phyloP scores from a whole-genome alignment of 2,797 vertebrate species.

The Acanthurus leucopareius region DNA sequence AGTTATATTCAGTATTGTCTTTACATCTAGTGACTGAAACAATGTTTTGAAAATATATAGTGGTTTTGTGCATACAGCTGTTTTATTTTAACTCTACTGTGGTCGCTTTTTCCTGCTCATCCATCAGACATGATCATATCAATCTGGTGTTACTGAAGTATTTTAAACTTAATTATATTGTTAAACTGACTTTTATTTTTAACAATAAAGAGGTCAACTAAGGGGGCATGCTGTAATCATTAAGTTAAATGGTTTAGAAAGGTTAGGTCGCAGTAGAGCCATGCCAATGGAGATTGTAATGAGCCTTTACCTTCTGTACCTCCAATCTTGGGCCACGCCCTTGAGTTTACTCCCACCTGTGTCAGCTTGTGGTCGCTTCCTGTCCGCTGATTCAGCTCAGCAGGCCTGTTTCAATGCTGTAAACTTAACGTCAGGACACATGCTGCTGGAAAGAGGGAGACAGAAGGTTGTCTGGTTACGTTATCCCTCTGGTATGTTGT shows the following conservation, averaged over 20 bases:
- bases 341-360: constrained; percentile 49
- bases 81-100: background rate
- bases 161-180: too few relatives aligned
- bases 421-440: constrained; percentile 48
- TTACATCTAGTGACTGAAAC: background rate
- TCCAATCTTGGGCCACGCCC: background rate
- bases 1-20: background rate
- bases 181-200: background rate
- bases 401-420: constrained; percentile 24
- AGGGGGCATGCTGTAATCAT: background rate
- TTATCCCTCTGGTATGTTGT: constrained; percentile 71
- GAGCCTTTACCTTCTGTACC: background rate
- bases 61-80: background rate
- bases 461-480: constrained; percentile 60
- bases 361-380: constrained; percentile 54
- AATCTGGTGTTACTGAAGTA: too few relatives aligned
- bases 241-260: background rate
- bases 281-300: background rate
- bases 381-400: constrained; percentile 67
- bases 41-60: background rate
- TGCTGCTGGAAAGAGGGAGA: constrained; percentile 47
- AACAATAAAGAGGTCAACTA: background rate
- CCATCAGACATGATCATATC: background rate
- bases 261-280: too few relatives aligned
- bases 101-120: background rate